Base-by-base conservation (phyloP, 2,113 vertebrate genomes). In the Natator depressus region DNA sequence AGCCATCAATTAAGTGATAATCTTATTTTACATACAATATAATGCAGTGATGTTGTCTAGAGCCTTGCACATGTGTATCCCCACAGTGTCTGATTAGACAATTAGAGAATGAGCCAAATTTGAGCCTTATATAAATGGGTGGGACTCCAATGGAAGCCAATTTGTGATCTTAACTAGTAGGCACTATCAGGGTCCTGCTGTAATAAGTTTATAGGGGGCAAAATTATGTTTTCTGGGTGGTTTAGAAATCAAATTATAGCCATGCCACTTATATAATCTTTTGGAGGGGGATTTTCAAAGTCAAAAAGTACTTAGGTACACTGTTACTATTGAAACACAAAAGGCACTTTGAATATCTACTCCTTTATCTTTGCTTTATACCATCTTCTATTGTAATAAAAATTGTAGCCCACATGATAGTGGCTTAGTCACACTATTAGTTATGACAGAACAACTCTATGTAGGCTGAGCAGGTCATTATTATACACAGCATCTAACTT, bases 61-160 rank as follows among this genome's bases (percentile, higher is more conserved):
- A 38, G 79, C 84, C 35, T 42, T 91, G 62, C 53, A 87, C 24
- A 84, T 65, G n/a, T 0, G 0, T 91, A 92, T 89, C 86, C 85
- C 78, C 54, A 65, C 2, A 13, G 46, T 86, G 78, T 49, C 80
- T 0, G 0, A 76, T 95, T 85, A 49, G 89, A 42, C 93, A 91
- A 94, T 94, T 92, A 93, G 0, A 69, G 35, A n/a, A 6, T 31
- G 78, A 92, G 91, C 57, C 95, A 96, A 95, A 96, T 97, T 89
- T 88, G 89, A 76, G 38, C 80, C 47, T 92, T 4, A 0, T 55
- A 2, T 96, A 96, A 97, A 96, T 96, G 91, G 94, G 95, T 96
- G 94, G 96, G 92, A 86, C 76, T 89, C 88, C 84, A 12, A 78
- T 75, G 81, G 95, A 95, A 96, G 89, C 65, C 87, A 83, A 65